Base-by-base conservation (phyloP, 2,113 vertebrate species). In the Alethe diademata region DNA sequence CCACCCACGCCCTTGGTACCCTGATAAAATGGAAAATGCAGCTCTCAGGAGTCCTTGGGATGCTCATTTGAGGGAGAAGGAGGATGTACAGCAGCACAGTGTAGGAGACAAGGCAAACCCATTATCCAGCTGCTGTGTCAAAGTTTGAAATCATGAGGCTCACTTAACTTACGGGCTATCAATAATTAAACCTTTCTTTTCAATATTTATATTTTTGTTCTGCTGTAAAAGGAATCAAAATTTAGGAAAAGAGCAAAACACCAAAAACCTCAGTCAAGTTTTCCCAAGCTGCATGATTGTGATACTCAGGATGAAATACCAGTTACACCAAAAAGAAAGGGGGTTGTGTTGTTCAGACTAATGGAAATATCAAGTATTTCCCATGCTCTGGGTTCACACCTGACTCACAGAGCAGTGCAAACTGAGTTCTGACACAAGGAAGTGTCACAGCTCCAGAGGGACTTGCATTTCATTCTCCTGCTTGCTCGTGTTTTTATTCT, bases 331-430 rank as follows among this genome's bases (percentile, higher is more conserved):
- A 45, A 60, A 36, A 45, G 31, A 61, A 82, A 36, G 26, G 23
- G 14, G 51, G 33, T 78, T 95, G 56, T 89, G 79, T 61, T 82
- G 43, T 7, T 81, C 74, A 72, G 65, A 35, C 23, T 84, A 78
- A 92, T 72, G 89, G 83, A 92, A 84, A 94, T 57, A 33, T 53
- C 73, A 87, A 81, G 14, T 60, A 56, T 78, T 96, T 64, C 61
- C 66, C 53, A 54, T 53, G 28, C 58, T 88, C 74, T 83, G 64
- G 69, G 78, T 36, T 93, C 80, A 69, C 33, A 82, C 22, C 38
- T 70, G 80, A 50, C 74, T 81, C 73, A 74, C 9, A n/a, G 1
- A 45, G 47, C 45, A 58, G 76, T 1, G 35, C 38, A 74, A 70
- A 66, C 0, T 62, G 87, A 64, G 60, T 4, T 50, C 26, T 84